Conservation (phyloP, 2,797 vertebrate genomes). For the Artibeus lituratus region DNA sequence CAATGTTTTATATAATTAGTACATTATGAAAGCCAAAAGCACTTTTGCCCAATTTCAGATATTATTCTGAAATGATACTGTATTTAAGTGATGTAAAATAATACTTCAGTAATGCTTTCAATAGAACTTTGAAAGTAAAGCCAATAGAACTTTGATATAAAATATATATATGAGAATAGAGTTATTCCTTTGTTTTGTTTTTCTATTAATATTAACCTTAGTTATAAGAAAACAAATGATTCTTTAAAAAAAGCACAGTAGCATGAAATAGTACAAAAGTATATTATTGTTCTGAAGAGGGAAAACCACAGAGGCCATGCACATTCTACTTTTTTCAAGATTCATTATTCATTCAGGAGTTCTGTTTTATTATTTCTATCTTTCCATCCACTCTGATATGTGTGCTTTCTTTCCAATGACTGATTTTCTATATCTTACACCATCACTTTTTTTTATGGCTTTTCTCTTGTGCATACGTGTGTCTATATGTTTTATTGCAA, state of each 20-base stretch:
- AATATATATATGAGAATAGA: not conserved
- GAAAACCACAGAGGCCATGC: not conserved
- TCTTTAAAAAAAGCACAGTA: slow-evolving; percentile 20
- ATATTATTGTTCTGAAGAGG: not conserved
- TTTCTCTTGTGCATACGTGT: not conserved
- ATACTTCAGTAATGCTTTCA: not conserved
- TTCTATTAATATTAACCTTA: not conserved
- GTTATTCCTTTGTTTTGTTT: not conserved
- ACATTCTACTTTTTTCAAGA: not conserved
- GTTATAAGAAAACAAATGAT: not conserved
- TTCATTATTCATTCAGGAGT: not conserved
- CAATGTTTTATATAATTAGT: not conserved
- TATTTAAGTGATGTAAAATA: not conserved
- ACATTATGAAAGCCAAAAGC: not conserved
- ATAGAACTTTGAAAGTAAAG: not conserved
- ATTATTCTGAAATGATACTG: not conserved
- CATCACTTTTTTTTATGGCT: not conserved
- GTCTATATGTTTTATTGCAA: not conserved
- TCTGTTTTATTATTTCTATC: not conserved
- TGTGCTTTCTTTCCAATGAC: not conserved
- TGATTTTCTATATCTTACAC: not conserved
- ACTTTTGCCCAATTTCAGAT: not conserved
- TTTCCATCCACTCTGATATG: not conserved
- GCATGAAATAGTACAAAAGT: not conserved
- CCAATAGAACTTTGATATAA: not conserved